Conservation (phyloP, 1,140 invertebrate species). For the Nasonia giraulti region DNA sequence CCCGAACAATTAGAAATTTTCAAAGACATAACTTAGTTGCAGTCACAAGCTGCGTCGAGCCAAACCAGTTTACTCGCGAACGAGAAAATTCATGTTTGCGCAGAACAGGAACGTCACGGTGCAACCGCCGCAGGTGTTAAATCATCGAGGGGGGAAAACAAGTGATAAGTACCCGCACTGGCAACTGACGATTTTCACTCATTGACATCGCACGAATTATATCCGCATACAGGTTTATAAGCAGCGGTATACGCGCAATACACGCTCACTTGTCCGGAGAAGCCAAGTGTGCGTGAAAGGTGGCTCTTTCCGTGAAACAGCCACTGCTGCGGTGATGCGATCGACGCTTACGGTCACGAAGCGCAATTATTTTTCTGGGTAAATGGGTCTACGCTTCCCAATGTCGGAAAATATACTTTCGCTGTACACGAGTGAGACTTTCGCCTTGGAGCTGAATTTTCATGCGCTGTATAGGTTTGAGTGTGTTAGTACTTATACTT, state of each 20-base stretch:
- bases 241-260: background rate
- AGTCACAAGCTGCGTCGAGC: background rate
- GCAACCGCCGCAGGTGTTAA: background rate
- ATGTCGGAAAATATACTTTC: constrained; percentile 37
- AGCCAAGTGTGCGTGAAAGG: constrained; percentile 3
- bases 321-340: background rate
- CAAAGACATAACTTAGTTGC: background rate
- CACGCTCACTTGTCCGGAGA: background rate
- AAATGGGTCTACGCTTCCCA: constrained; percentile 1
- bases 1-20: background rate
- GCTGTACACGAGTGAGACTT: background rate
- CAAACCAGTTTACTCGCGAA: background rate
- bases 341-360: background rate
- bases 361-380: constrained; percentile 38
- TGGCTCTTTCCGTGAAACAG: background rate
- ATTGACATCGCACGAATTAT: constrained; percentile 17
- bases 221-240: constrained; percentile 4
- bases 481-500: background rate
- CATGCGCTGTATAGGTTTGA: background rate
- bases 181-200: constrained; percentile 23
- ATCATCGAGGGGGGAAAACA: background rate
- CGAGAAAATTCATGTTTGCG: constrained; percentile 7
- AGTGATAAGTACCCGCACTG: background rate
- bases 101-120: background rate
- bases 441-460: background rate